Evolutionary conservation across 1,140 invertebrate genomes (phyloP), one percentile per base, ranked within the genome.

Genomic region (Meteorus sp.): DNA sequence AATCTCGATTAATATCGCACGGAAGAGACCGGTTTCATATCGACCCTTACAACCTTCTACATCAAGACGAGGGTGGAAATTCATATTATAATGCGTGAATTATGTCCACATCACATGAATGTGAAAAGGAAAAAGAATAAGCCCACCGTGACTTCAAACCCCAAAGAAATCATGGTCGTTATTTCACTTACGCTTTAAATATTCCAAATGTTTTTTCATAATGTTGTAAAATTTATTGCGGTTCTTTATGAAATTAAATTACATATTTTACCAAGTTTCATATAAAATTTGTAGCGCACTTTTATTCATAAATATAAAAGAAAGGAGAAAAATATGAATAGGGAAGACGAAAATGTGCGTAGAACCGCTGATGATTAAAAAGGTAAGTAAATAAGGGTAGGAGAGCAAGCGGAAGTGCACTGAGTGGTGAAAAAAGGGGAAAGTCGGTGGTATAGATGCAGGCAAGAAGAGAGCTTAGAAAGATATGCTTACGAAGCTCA

Each of bases 401-500:
- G 56, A 43, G 61, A 44, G 44, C 39, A 39, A 48, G 41, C 29
- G 59, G 65, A 54, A 45, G 59, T 65, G 55, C 58, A 58, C 65
- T 62, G 65, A 71, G 60, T 62, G 63, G 70, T 41, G 57, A 61
- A 63, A 45, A n/a, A n/a, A n/a, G n/a, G n/a, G n/a, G 61, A 48
- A 33, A 45, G 59, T 33, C 41, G 31, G 44, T 31, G 23, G 22
- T 13, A 60, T 54, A 61, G 60, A 64, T n/a, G n/a, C n/a, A n/a
- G n/a, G n/a, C n/a, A n/a, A n/a, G n/a, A n/a, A n/a, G n/a, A 62
- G 55, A 62, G 62, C 62, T 55, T 56, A 56, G 48, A 31, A 19
- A 62, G 41, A 71, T 70, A 68, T 68, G 69, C 68, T 70, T 70
- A 66, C 66, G 56, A 63, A 68, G 68, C 68, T 70, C 63, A 60